Conservation (phyloP, 2,113 vertebrate genomes). For the Theristicus caerulescens region DNA sequence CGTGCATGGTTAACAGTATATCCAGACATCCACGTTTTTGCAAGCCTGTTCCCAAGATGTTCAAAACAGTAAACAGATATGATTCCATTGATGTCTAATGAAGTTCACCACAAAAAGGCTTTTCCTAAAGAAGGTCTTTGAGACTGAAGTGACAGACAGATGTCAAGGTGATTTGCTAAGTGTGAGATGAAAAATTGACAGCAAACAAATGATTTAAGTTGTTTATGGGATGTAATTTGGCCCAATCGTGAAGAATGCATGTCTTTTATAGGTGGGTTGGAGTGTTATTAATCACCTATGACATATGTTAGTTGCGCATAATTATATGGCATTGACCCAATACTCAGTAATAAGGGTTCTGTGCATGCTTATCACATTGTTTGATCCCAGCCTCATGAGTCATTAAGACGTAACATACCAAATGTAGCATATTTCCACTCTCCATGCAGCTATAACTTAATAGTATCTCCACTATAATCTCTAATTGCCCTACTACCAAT, state of each 20-base stretch:
- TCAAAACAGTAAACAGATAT: not conserved
- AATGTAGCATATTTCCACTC: not conserved
- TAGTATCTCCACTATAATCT: not conserved
- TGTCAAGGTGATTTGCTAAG: not conserved
- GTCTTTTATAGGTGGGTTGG: not conserved
- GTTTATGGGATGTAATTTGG: not conserved
- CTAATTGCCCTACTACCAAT: not conserved
- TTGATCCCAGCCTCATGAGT: slow-evolving; percentile 1
- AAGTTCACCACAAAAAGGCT: not conserved
- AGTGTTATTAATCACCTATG: not conserved
- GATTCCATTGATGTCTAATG: not conserved
- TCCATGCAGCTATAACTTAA: not conserved
- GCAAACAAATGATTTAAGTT: not conserved
- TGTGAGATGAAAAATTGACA: not conserved
- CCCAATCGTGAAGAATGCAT: not conserved
- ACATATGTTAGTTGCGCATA: not conserved
- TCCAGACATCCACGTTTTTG: not conserved
- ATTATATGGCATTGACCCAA: not conserved
- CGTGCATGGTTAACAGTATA: not conserved
- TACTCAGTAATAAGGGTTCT: not conserved
- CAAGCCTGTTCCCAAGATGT: not conserved
- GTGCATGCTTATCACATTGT: not conserved
- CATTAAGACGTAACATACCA: not conserved
- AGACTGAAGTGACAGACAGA: slow-evolving; percentile 7
- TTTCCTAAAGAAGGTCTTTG: not conserved